Base-by-base conservation (phyloP, 1,140 invertebrate genomes). In the Rhopalosiphum padi region DNA sequence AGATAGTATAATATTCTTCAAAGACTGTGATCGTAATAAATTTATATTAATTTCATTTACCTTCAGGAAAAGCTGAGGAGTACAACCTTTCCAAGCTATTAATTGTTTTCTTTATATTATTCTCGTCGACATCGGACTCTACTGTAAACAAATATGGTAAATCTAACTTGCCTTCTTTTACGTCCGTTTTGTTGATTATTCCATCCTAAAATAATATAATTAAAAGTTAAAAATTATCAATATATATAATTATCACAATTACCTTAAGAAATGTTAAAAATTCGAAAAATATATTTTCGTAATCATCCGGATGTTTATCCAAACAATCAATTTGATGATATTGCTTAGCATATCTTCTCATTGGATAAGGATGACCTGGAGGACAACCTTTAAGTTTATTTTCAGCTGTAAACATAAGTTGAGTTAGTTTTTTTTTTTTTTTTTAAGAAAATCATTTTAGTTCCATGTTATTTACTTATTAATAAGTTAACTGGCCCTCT, bases 231-330 rank as follows among this genome's bases (percentile, higher is more conserved):
- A 37, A 55, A 43, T 46, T 0, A 77, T 46, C 21, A n/a, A n/a
- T n/a, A n/a, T 25, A 30, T 11, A 37, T 41, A 83, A 91, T 2
- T 43, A 37, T 4, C n/a, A 51, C 23, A 51, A 51, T 92, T 85
- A 92, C 91, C 41, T 92, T 92, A 41, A 92, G 41, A 85, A 92
- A 92, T n/a, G 23, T 85, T 30, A 25, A 25, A 8, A 92, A 92
- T 21, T 92, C 91, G 9, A 53, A 92, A 8, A 92, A 53, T 83
- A 92, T 92, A 53, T 53, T 15, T 23, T 85, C 18, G 85, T 92
- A 85, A 53, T 92, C 35, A 41, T 92, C 91, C 0, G 77, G 23
- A 41, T 85, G 77, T 41, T 92, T 35, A 51, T 92, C 2, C 35
- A 23, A 92, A 92, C 91, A 85, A 37, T 8, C 4, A 37, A 92